Evolutionary conservation across 2,113 vertebrate genomes (phyloP).

Genomic region (Centropus unirufus): DNA sequence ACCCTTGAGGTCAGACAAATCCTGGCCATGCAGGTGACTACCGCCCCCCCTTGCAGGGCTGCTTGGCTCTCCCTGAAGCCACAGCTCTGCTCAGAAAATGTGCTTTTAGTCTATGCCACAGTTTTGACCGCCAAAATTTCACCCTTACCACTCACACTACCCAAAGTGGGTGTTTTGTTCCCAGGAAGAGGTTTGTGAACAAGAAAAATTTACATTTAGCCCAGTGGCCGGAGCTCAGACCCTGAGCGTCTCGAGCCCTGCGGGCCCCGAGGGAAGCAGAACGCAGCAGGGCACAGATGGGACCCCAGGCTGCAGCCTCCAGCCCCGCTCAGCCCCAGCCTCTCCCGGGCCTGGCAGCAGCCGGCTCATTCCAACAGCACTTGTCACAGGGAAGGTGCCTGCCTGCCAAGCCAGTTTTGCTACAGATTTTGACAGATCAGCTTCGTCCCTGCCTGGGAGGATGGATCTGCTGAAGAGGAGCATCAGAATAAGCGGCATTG

Average conservation of each 20-base stretch:
- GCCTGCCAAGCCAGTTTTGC: background rate
- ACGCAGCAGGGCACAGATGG: background rate
- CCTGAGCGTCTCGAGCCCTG: background rate
- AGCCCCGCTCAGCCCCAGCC: background rate
- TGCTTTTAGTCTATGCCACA: background rate
- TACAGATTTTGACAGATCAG: background rate
- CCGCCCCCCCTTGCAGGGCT: background rate
- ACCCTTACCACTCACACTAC: background rate
- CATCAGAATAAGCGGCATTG: background rate
- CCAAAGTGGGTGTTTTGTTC: background rate
- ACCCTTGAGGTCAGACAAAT: background rate
- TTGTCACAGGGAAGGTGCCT: background rate
- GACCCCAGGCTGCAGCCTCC: conserved; percentile 22
- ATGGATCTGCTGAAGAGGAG: background rate
- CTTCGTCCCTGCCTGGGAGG: background rate
- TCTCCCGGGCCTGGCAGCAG: background rate
- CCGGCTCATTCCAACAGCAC: background rate
- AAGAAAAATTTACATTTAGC: background rate
- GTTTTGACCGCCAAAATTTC: background rate
- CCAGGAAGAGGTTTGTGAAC: background rate
- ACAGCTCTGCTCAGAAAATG: background rate
- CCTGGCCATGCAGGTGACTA: background rate
- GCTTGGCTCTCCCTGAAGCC: background rate
- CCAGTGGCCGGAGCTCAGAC: background rate
- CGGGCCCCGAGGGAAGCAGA: background rate